Percentiles rank a stretch among this genome's conserved stretches.
Evolutionary conservation across 2,888 invertebrate genomes (phyloP).

Genomic region (Trichogramma evanescens): DNA sequence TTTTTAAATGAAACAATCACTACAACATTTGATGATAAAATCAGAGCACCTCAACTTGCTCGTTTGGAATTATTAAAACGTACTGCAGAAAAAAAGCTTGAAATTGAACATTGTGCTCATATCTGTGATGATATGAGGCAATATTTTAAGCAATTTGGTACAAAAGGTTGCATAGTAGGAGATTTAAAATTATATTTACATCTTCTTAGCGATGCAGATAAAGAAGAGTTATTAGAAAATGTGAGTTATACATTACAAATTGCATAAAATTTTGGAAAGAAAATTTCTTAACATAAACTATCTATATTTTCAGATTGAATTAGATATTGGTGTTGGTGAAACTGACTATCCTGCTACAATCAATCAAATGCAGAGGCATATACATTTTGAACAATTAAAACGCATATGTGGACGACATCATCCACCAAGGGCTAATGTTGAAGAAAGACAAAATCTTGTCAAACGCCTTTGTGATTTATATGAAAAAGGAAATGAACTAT

Average conservation of each 20-base stretch:
- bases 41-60: slow-evolving; percentile 79
- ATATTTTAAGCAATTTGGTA: slow-evolving; percentile 76
- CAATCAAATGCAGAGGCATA: slow-evolving; percentile 74
- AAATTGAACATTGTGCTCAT: slow-evolving; percentile 36
- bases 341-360: slow-evolving; percentile 44
- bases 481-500: slow-evolving; percentile 36
- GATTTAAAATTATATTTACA: slow-evolving; percentile 73
- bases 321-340: slow-evolving; percentile 39
- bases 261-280: neutral
- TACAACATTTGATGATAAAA: slow-evolving; percentile 33
- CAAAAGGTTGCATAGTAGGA: slow-evolving; percentile 77
- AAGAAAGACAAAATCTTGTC: slow-evolving; percentile 34
- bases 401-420: slow-evolving; percentile 65
- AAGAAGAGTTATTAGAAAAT: slow-evolving; percentile 50
- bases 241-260: slow-evolving; percentile 24
- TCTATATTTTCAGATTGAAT: slow-evolving; percentile 32
- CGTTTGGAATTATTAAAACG: slow-evolving; percentile 66
- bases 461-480: slow-evolving; percentile 38
- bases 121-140: slow-evolving; percentile 64
- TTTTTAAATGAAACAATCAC: slow-evolving; percentile 42
- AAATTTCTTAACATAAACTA: neutral
- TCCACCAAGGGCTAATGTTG: slow-evolving; percentile 31
- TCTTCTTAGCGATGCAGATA: slow-evolving; percentile 60
- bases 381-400: slow-evolving; percentile 69
- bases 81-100: slow-evolving; percentile 45